Conservation (phyloP, 2,113 vertebrate genomes). For the Scopus umbretta region DNA sequence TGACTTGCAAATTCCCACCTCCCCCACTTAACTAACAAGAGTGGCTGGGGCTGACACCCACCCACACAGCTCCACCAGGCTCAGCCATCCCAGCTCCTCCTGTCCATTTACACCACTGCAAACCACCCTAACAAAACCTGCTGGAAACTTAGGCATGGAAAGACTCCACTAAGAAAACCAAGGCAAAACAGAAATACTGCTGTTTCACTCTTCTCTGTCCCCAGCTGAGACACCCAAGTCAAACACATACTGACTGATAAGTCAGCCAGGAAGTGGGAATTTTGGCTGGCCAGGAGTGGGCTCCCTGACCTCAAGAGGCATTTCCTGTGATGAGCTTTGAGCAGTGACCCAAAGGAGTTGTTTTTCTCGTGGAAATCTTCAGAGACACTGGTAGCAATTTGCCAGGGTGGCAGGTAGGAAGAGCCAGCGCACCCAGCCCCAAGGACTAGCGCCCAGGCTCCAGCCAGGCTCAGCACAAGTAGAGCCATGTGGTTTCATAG, state of each 20-base stretch:
- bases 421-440: accelerated
- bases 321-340: neutral
- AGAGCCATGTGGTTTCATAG: accelerated
- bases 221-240: neutral
- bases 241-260: neutral
- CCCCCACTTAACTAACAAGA: neutral
- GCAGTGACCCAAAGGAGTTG: accelerated
- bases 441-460: accelerated
- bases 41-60: neutral
- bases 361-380: neutral
- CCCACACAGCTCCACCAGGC: neutral
- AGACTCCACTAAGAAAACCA: neutral
- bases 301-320: neutral
- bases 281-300: neutral
- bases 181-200: neutral
- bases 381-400: accelerated
- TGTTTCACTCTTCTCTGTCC: neutral
- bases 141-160: neutral
- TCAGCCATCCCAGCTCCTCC: neutral
- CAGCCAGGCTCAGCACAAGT: neutral
- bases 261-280: neutral
- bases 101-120: neutral
- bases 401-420: neutral
- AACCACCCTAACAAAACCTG: neutral
- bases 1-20: constrained; percentile 21